phyloP scores from a whole-genome alignment of 2,113 vertebrate species.

The Xenus cinereus region DNA sequence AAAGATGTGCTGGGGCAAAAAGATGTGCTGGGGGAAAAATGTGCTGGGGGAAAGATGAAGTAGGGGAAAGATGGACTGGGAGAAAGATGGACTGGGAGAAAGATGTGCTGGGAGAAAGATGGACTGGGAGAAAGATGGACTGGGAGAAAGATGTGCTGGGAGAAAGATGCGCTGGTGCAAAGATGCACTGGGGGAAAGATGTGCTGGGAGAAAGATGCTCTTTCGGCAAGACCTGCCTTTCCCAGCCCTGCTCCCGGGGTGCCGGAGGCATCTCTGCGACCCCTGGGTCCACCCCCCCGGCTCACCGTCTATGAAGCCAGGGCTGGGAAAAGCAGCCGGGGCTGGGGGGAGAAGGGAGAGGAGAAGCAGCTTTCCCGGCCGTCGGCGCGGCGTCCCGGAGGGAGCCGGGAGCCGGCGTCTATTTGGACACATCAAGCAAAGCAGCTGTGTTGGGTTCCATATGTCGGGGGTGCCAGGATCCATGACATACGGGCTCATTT shows the following conservation, averaged over 20 bases:
- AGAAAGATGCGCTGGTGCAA: no score
- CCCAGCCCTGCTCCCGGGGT: not conserved
- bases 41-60: no score
- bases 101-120: no score
- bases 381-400: not conserved
- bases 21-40: no score
- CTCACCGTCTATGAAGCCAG: no score
- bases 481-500: conserved; percentile 57
- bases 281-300: no score
- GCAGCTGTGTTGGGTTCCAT: conserved; percentile 60
- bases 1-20: no score
- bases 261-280: not conserved
- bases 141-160: no score
- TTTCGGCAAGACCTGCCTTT: not conserved
- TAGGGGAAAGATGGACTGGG: no score
- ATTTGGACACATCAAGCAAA: not conserved
- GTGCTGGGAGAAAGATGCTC: not conserved
- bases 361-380: not conserved
- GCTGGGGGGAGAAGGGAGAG: not conserved
- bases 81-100: no score
- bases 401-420: not conserved
- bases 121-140: no score
- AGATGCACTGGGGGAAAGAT: no score
- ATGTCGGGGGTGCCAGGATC: conserved; percentile 37
- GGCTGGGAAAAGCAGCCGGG: not conserved